phyloP scores from a whole-genome alignment of 2,113 vertebrate genomes.

The Grallaria varia region DNA sequence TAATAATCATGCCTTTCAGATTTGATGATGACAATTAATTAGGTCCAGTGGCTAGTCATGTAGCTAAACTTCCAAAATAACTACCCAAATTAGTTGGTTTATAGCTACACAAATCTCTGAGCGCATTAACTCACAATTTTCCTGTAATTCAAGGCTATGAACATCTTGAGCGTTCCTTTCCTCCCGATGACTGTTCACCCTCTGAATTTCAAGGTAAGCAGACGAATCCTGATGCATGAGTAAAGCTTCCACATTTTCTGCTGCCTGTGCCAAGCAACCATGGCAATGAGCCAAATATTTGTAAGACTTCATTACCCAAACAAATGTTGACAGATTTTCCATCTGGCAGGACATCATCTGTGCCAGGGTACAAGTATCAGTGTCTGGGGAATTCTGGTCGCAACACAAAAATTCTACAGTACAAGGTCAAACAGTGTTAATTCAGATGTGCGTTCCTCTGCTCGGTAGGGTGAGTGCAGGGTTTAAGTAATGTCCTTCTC shows the following conservation, averaged over 20 bases:
- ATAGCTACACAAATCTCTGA: background rate
- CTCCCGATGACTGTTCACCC: background rate
- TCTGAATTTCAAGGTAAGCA: background rate
- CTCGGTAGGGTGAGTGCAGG: background rate
- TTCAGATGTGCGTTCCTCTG: background rate
- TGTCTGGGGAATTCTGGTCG: slow-evolving; percentile 20
- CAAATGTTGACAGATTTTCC: slow-evolving; percentile 54
- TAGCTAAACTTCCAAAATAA: background rate
- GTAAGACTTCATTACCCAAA: slow-evolving; percentile 45
- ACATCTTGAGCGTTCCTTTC: background rate
- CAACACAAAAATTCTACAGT: background rate
- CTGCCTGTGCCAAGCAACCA: background rate
- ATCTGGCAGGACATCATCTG: slow-evolving; percentile 59
- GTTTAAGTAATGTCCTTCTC: background rate
- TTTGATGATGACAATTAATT: background rate
- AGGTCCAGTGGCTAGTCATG: background rate
- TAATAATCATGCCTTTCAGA: background rate
- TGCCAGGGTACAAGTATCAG: background rate
- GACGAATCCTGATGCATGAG: background rate
- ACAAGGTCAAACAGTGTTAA: background rate
- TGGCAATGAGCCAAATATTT: slow-evolving; percentile 23
- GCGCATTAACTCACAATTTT: background rate
- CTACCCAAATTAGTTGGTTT: background rate
- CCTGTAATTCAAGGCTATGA: background rate
- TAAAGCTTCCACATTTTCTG: background rate